Evolutionary conservation across 2,113 vertebrate genomes (phyloP).

Genomic region (Terrapene triunguis): DNA sequence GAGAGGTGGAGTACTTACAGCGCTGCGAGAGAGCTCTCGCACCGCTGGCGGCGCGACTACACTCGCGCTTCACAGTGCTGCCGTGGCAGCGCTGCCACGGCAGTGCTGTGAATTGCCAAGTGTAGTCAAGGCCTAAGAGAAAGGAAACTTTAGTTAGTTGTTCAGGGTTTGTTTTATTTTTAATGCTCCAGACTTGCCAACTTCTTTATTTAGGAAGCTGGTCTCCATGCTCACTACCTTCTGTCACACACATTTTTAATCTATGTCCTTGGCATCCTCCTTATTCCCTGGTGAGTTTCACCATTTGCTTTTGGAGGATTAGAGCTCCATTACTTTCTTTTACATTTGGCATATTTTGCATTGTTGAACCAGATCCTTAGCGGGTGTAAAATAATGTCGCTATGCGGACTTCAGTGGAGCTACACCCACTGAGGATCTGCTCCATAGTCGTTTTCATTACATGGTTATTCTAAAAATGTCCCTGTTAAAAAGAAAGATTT

Average conservation of each 20-base stretch:
- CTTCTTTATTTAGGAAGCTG: not conserved
- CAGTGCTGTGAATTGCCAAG: too few relatives aligned
- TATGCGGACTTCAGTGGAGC: not conserved
- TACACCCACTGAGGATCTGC: not conserved
- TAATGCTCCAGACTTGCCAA: fast-evolving
- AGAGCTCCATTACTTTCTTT: not conserved
- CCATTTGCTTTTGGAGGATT: not conserved
- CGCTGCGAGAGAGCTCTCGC: too few relatives aligned
- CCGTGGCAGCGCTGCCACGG: too few relatives aligned
- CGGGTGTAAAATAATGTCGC: not conserved
- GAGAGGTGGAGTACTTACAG: too few relatives aligned
- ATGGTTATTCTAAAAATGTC: not conserved
- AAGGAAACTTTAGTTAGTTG: not conserved
- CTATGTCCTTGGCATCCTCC: not conserved
- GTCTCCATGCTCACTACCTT: not conserved
- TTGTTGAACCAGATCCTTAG: not conserved
- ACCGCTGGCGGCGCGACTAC: too few relatives aligned
- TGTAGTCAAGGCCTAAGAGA: not conserved
- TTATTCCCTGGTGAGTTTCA: not conserved
- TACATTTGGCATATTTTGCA: not conserved
- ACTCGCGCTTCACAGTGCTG: too few relatives aligned
- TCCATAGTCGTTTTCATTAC: not conserved
- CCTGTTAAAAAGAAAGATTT: not conserved
- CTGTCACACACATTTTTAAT: not conserved
- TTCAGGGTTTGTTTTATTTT: not conserved